Base-by-base conservation (phyloP, 2,888 invertebrate genomes). In the Neoitamus cyanurus region DNA sequence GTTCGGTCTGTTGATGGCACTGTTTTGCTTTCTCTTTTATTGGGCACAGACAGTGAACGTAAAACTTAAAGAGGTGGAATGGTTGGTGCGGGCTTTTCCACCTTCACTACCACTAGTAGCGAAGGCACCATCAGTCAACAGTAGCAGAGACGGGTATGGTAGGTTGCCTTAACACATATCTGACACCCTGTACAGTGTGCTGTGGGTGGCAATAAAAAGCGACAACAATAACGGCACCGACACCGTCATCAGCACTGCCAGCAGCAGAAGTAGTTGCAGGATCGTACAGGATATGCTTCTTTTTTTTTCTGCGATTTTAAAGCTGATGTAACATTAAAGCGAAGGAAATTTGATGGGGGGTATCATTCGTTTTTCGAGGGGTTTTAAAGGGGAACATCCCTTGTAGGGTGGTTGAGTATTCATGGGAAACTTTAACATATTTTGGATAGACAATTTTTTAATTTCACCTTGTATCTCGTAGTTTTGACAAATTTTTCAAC, bases 21-120 rank as follows among this genome's bases (percentile, higher is more conserved):
- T 75, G 75, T 75, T 75, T 75, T 75, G 75, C 75, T 75, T 75
- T 75, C 75, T 75, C 75, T 75, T 75, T 75, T 75, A 75, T 75
- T 42, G 75, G 42, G 75, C 75, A n/a, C 75, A 75, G 75, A 37
- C 75, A 75, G 75, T 75, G 75, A 75, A 75, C 75, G 75, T 75
- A 75, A 75, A 75, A 42, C 13, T 28, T 75, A 42, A 42, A 42
- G 75, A 37, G 20, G 42, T 20, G 42, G 42, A 28, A 5, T 25
- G 37, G 13, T 37, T 20, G 42, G 42, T 20, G 28, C 7, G 42
- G 31, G 34, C n/a, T 25, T 58, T 58, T 58, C 58, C 11, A 58
- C 25, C 58, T 3, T 58, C 58, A 58, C 58, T 9, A 58, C 25
- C 58, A 25, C 58, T 7, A 34, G 4, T 34, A 34, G 4, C 34